phyloP scores from a whole-genome alignment of 92 coral and sea anemone genomes.

The Ricordea florida region DNA sequence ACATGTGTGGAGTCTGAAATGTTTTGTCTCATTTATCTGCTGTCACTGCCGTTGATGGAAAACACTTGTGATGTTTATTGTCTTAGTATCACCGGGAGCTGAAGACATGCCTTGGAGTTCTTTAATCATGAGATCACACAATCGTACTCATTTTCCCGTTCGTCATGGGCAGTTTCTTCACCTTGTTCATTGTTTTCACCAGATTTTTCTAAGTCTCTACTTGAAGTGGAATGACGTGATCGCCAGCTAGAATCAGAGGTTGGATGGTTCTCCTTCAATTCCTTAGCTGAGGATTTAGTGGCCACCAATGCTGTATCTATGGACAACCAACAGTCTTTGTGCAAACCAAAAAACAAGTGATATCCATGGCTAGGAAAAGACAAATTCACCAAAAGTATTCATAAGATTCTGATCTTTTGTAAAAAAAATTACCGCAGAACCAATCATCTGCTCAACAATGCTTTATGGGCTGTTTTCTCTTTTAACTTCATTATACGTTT shows the following conservation, averaged over 20 bases:
- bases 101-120: no score
- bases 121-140: slow-evolving; percentile 61
- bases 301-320: slow-evolving; percentile 62
- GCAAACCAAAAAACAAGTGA: slow-evolving; percentile 77
- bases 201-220: slow-evolving; percentile 67
- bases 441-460: neutral
- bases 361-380: slow-evolving; percentile 81
- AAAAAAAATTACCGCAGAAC: neutral
- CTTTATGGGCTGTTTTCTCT: neutral
- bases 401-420: neutral
- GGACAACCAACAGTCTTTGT: slow-evolving; percentile 85
- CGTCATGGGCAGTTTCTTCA: slow-evolving; percentile 39
- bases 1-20: no score
- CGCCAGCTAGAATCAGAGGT: slow-evolving; percentile 63
- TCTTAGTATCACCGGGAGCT: no score
- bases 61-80: no score
- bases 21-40: no score
- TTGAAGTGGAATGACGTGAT: slow-evolving; percentile 61
- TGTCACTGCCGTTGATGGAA: no score
- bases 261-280: slow-evolving; percentile 73
- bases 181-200: slow-evolving; percentile 49
- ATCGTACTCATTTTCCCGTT: slow-evolving; percentile 59
- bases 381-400: neutral
- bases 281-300: slow-evolving; percentile 66
- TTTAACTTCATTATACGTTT: neutral